Base-by-base conservation (phyloP, 2,113 vertebrate species). In the Pampusana beccarii region DNA sequence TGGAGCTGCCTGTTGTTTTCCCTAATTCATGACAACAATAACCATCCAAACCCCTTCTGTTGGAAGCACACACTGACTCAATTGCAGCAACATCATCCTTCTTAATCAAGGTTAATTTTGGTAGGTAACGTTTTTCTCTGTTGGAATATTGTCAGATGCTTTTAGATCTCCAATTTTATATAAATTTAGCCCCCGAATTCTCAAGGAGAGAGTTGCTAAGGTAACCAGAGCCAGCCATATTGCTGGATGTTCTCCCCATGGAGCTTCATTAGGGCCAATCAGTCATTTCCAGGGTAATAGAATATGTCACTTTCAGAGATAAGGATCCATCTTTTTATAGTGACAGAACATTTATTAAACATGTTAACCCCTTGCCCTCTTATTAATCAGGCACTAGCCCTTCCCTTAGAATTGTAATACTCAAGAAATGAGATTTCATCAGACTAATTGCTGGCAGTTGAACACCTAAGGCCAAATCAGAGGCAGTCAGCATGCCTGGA, bases 131-230 rank as follows among this genome's bases (percentile, higher is more conserved):
- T 95, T 95, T 85, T 91, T 95, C 96, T 96, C 97, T 80, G 94
- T 73, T 96, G 97, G 95, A 98, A 97, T 94, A 95, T 31, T 95
- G 94, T 96, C 81, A 85, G 91, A 92, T 95, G 85, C 80, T 97
- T 83, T 90, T 91, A 97, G 91, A 95, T 88, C 92, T 89, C 93
- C 54, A 92, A 95, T 96, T 97, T 95, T 82, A 95, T 97, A 97
- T 93, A 97, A 97, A 96, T 97, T 96, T 97, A 97, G 95, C 93
- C 96, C 86, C 65, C 6, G 6, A 95, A 95, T 96, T 98, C 97
- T 97, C 97, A 95, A 88, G 89, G 95, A 97, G 94, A 93, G 85
- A 73, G 97, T 98, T 98, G 97, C 97, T 97, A 98, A 92, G 98
- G 98, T 96, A 98, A 98, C 98, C 74, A 72, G 83, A 95, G 74